Evolutionary conservation across 2,113 vertebrate genomes (phyloP).

Genomic region (Hipposideros armiger): DNA sequence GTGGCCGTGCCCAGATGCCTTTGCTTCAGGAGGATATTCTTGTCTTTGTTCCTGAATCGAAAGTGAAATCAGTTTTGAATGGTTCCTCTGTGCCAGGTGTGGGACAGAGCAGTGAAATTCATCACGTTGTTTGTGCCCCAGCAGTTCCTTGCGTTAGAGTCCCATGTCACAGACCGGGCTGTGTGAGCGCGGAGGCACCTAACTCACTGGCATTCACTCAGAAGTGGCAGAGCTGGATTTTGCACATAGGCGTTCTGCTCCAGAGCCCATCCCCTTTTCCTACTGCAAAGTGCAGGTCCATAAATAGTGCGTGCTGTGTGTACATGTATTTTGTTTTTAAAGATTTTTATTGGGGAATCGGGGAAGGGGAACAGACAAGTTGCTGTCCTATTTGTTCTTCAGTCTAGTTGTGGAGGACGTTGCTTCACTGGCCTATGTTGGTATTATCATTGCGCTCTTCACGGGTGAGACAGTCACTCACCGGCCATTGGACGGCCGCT

Average conservation of each 20-base stretch:
- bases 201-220: too few relatives aligned
- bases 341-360: too few relatives aligned
- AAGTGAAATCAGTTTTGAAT: not conserved
- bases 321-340: too few relatives aligned
- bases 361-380: too few relatives aligned
- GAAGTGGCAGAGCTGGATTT: not conserved
- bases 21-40: not conserved
- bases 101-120: not conserved
- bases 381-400: too few relatives aligned
- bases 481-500: too few relatives aligned
- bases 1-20: too few relatives aligned
- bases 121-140: not conserved
- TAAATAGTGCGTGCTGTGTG: not conserved
- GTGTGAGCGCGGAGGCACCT: too few relatives aligned
- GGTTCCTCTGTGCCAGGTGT: not conserved
- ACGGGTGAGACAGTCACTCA: too few relatives aligned
- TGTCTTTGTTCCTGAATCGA: not conserved
- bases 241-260: not conserved
- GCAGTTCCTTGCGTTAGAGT: not conserved
- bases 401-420: too few relatives aligned
- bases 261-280: not conserved
- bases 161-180: not conserved
- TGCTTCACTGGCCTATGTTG: too few relatives aligned
- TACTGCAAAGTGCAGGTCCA: not conserved
- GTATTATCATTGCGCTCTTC: too few relatives aligned